Conservation (phyloP, 2,797 vertebrate species). For the Diglossa cyanea region DNA sequence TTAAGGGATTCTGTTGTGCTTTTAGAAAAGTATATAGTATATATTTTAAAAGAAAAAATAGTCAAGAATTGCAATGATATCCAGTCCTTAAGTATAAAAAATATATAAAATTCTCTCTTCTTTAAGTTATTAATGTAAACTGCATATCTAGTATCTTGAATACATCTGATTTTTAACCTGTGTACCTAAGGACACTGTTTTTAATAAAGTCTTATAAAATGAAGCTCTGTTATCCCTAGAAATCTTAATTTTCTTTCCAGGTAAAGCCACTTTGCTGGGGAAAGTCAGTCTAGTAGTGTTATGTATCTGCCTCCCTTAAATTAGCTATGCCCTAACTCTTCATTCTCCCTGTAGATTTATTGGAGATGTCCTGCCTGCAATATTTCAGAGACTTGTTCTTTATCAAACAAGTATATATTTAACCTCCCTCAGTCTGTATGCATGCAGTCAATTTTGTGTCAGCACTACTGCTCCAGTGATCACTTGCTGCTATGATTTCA, state of each 20-base stretch:
- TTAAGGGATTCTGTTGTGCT: neutral
- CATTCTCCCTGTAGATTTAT: neutral
- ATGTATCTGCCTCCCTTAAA: neutral
- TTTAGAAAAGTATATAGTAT: neutral
- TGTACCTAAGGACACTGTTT: neutral
- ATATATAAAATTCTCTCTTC: neutral
- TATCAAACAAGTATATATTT: neutral
- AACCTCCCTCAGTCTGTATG: neutral
- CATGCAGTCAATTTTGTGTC: neutral
- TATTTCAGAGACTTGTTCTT: neutral
- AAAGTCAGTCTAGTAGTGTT: neutral
- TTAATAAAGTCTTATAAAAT: neutral
- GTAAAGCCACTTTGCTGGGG: neutral
- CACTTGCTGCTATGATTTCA: neutral
- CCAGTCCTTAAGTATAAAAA: neutral
- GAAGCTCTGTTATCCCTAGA: neutral
- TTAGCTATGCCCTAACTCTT: neutral
- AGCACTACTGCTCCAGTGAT: neutral
- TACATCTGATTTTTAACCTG: neutral
- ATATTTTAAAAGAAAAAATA: neutral
- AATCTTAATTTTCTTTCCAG: neutral
- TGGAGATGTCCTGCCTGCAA: neutral
- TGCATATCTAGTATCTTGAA: neutral
- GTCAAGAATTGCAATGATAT: neutral
- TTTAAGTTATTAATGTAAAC: neutral